These are phyloP conservation scores for Diachrysia chrysitis DNA, from an alignment of 2,888 invertebrate species.

Conservation along the genomic window DNA sequence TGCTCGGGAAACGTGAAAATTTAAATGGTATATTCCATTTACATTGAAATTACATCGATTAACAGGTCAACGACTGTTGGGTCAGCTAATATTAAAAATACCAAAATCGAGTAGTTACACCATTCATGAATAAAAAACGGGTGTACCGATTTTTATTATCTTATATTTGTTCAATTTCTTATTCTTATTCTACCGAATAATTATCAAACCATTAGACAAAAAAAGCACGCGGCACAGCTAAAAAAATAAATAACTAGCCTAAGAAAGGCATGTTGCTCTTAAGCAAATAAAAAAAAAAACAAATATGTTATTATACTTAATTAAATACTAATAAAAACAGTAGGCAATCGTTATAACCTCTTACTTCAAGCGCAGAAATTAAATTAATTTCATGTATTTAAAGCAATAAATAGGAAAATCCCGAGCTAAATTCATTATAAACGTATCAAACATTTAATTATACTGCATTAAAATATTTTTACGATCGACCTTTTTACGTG, in stretches of 20 bases:
- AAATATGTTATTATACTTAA: not conserved
- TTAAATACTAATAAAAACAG: not conserved
- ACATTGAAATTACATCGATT: too few relatives aligned
- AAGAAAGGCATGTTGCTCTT: not conserved
- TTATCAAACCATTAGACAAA: too few relatives aligned
- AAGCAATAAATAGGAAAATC: constrained; percentile 7
- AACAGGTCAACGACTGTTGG: too few relatives aligned
- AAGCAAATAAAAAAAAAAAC: not conserved
- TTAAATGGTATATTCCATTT: too few relatives aligned
- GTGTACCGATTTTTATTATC: too few relatives aligned
- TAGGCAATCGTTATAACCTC: not conserved
- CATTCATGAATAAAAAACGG: too few relatives aligned
- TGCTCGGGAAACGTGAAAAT: too few relatives aligned
- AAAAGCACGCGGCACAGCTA: too few relatives aligned
- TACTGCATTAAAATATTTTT: constrained; percentile 32
- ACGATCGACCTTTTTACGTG: constrained; percentile 14
- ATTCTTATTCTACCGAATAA: too few relatives aligned
- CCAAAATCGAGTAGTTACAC: too few relatives aligned
- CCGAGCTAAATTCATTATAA: constrained; percentile 12
- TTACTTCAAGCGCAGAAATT: not conserved
- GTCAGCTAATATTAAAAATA: too few relatives aligned
- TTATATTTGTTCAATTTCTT: too few relatives aligned
- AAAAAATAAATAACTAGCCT: not conserved
- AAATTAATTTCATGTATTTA: not conserved
- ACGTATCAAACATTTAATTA: constrained; percentile 9